Evolutionary conservation across 2,797 vertebrate genomes (phyloP), one percentile per base, ranked within the genome.

Genomic region (Bovichtus variegatus): DNA sequence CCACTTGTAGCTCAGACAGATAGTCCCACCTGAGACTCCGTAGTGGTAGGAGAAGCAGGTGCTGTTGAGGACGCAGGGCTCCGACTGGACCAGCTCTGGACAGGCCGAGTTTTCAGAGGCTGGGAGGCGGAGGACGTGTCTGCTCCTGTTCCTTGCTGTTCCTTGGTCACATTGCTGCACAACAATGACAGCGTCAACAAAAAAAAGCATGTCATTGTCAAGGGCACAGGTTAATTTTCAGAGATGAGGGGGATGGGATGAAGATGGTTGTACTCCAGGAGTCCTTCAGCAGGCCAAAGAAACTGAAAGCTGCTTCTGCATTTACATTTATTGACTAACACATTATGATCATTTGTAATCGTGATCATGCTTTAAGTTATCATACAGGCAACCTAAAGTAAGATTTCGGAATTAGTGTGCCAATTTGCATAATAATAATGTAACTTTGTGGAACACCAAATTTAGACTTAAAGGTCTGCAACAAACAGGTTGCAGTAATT

Each of bases 1-100:
- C 40, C 31, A 40, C 44, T 6, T 31, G 3, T 3, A 36, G 5
- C 27, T 73, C 55, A 1, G 46, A 25, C 43, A 51, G 46, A 41
- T 46, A 0, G 0, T 74, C 81, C 53, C 94, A 99, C 98, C 97
- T 95, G 98, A 97, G 81, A 97, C 87, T 81, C 93, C 95, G 95
- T 97, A 96, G 27, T 95, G 92, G 91, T 97, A 97, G 4, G 95
- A 96, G 93, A 97, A 99, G 92, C 97, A 99, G 76, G 97, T 98
- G 85, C 92, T 94, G 91, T 99, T 99, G 76, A 97, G 93, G 74
- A 96, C 49, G 60, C 98, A 99, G n/a, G 95, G 93, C 71, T 96
- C 96, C 29, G 94, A 95, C 84, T 99, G 96, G 18, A 94, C 89
- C 38, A 87, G 91, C 76, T 97, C 96, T 1, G 97, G 96, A 89